These are phyloP conservation scores for Lissonota sp. DNA, from an alignment of 2,888 invertebrate genomes.

Conservation along the genomic window DNA sequence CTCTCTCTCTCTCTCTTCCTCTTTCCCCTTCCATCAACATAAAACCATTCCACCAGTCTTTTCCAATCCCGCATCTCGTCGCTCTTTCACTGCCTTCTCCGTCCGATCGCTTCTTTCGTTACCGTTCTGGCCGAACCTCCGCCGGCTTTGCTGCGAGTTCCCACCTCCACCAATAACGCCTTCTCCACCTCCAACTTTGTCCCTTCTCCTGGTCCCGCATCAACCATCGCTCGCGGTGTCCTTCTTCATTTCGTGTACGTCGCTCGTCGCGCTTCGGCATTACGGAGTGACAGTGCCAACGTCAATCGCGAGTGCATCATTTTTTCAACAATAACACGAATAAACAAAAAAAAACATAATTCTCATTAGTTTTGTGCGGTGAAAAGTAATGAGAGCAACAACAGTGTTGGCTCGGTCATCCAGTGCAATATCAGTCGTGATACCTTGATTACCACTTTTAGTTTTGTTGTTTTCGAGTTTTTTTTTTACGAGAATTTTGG, in stretches of 20 bases:
- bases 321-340: no score
- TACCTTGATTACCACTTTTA: no score
- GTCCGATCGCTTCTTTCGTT: slow-evolving; percentile 51
- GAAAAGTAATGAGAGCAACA: no score
- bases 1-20: slow-evolving; percentile 34
- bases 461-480: no score
- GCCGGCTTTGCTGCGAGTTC: slow-evolving; percentile 51
- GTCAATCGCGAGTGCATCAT: no score
- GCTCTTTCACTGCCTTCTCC: slow-evolving; percentile 21
- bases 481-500: no score
- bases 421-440: no score
- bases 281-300: slow-evolving; percentile 73
- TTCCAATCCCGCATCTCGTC: slow-evolving; percentile 6
- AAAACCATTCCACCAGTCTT: not conserved
- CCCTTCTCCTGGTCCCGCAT: slow-evolving; percentile 61
- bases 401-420: no score
- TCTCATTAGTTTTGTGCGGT: no score
- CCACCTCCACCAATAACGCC: slow-evolving; percentile 63
- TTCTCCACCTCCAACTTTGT: slow-evolving; percentile 59
- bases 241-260: slow-evolving; percentile 71
- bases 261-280: slow-evolving; percentile 72
- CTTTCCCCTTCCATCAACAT: slow-evolving; percentile 4
- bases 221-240: slow-evolving; percentile 51
- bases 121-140: slow-evolving; percentile 42
- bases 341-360: not conserved